Percentiles rank a stretch among this genome's conserved stretches.
Evolutionary conservation across 2,797 vertebrate species (phyloP).

Genomic region (Catamblyrhynchus diadema): DNA sequence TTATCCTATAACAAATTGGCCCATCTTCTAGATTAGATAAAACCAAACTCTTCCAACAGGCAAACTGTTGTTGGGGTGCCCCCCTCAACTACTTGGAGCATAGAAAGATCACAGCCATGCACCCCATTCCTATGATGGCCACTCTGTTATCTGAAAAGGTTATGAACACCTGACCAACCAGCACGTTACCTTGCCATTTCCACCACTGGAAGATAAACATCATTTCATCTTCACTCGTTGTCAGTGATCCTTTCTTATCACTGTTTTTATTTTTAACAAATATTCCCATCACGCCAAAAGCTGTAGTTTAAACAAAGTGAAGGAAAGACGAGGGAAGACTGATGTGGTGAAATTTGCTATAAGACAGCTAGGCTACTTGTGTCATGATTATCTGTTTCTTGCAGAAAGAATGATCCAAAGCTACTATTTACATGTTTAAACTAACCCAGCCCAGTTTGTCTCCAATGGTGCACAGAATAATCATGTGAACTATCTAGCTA

Average conservation of each 20-base stretch:
- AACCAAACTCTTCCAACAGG: neutral
- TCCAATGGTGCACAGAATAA: neutral
- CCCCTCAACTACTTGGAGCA: neutral
- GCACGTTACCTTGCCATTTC: neutral
- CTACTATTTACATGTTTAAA: neutral
- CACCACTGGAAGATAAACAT: neutral
- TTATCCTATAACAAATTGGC: neutral
- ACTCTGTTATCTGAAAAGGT: neutral
- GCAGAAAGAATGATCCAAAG: neutral
- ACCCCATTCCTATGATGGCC: fast-evolving
- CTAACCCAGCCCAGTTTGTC: neutral
- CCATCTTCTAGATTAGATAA: neutral
- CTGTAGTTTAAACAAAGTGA: neutral
- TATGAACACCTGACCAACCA: neutral
- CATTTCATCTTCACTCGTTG: neutral
- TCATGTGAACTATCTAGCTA: neutral
- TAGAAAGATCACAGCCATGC: neutral
- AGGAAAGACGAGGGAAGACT: neutral
- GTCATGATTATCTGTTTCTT: neutral
- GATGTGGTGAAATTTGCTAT: neutral
- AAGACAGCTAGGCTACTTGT: neutral
- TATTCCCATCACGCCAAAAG: neutral
- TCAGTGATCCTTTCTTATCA: neutral
- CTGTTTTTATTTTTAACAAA: neutral
- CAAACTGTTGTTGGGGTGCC: neutral